Evolutionary conservation across 2,113 vertebrate genomes (phyloP).

Genomic region (Neolamprologus longior): DNA sequence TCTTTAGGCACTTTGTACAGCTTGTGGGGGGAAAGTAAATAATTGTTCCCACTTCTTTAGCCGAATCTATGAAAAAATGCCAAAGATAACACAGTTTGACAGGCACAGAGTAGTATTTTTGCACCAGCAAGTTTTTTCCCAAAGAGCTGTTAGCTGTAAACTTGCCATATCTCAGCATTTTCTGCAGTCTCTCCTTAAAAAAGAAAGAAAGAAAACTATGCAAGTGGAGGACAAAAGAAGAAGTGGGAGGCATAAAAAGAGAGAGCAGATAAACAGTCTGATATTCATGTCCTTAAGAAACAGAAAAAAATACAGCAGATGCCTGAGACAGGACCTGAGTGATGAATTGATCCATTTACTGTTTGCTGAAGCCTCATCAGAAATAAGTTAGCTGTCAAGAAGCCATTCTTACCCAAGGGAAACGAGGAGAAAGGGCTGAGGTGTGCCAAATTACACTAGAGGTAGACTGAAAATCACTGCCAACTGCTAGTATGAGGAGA

Average conservation of each 20-base stretch:
- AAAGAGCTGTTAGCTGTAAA: not conserved
- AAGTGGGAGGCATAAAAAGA: not conserved
- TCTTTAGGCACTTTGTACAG: not conserved
- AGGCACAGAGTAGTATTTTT: not conserved
- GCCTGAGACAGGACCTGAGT: not conserved
- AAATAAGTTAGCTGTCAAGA: not conserved
- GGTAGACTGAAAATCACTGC: not conserved
- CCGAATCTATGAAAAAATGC: not conserved
- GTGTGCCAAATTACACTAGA: not conserved
- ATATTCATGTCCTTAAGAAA: not conserved
- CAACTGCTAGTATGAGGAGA: not conserved
- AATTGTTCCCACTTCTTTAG: not conserved
- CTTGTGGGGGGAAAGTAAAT: not conserved
- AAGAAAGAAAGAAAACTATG: not conserved
- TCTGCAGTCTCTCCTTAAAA: not conserved
- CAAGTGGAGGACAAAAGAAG: not conserved
- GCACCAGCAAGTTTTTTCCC: not conserved
- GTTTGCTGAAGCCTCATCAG: not conserved
- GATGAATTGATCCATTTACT: not conserved
- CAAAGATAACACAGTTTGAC: not conserved
- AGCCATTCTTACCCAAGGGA: not conserved
- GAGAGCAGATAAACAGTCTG: not conserved
- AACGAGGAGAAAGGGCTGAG: not conserved
- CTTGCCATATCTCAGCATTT: not conserved
- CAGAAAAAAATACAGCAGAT: not conserved